Conservation (phyloP, 2,797 vertebrate genomes). For the Tolypeutes matacus region DNA sequence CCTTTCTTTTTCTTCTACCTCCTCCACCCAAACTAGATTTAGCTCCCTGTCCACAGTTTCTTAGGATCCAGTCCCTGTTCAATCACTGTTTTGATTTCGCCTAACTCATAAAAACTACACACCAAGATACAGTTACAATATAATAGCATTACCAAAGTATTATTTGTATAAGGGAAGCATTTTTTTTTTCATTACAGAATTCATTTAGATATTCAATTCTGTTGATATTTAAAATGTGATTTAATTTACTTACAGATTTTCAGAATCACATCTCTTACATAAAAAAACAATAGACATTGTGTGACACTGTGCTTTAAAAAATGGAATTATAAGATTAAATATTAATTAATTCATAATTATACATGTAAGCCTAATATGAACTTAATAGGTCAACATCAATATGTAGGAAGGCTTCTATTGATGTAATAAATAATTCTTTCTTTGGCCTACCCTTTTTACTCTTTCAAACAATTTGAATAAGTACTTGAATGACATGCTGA, state of each 20-base stretch:
- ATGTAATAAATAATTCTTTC: neutral
- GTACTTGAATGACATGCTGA: neutral
- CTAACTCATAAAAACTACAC: conserved; percentile 49
- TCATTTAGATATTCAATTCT: conserved; percentile 58
- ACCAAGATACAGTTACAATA: conserved; percentile 28
- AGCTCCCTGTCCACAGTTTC: neutral
- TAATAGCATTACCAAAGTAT: conserved; percentile 5
- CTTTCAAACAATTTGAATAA: conserved; percentile 11
- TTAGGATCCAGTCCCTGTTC: neutral
- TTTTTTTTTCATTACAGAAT: conserved; percentile 61
- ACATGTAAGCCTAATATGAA: neutral
- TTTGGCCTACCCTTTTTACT: neutral
- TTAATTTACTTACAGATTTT: conserved; percentile 44
- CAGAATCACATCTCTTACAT: conserved; percentile 4
- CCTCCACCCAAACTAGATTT: neutral
- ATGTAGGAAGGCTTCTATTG: neutral
- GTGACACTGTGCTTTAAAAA: neutral
- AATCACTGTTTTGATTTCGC: conserved; percentile 41
- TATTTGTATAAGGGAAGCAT: neutral
- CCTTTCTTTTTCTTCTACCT: neutral
- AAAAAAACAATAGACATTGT: neutral
- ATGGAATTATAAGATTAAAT: neutral
- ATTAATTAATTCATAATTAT: conserved; percentile 33
- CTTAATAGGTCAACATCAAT: neutral
- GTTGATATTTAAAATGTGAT: conserved; percentile 49